Evolutionary conservation across 2,113 vertebrate species (phyloP), one percentile per base, ranked within the genome.

Genomic region (Seriola quinqueradiata): DNA sequence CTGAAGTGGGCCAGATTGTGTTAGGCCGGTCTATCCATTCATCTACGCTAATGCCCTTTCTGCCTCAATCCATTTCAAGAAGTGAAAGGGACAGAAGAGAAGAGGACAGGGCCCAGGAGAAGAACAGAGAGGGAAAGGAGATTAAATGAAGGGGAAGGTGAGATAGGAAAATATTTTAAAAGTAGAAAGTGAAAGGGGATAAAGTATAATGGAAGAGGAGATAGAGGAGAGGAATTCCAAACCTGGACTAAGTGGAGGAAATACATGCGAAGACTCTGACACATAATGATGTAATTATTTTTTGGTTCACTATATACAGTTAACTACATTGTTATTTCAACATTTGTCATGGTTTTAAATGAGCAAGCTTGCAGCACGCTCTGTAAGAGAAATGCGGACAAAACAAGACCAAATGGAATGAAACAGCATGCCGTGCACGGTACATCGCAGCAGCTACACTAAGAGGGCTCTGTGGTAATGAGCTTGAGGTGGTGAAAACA

Each of bases 1-100:
- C 87, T 88, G 88, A 92, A 93, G 90, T 91, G 89, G 86, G 81
- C 87, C 88, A 92, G 91, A 93, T 92, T 92, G 92, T 75, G 90
- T 92, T 92, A 90, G 85, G 66, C 67, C 77, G 82, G 76, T 84
- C 87, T 72, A 82, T 88, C 82, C 89, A 94, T 93, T 90, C 85
- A 90, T 92, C 88, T 89, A 64, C 23, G 34, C 88, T 92, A 84
- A 92, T 89, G 85, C 82, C 71, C 80, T 85, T 89, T 87, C 83
- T 90, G 88, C 85, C 77, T 87, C 70, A 72, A 88, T 90, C 77
- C 77, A 91, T 90, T 87, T 82, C 58, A 70, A 23, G 57, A 81
- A 60, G 21, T 59, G 81, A 81, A 85, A 40, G 75, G 50, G 67
- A 80, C 64, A 61, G 81, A 68, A 80, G 80, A 84, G 83, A 55